phyloP scores from a whole-genome alignment of 2,113 vertebrate genomes.

The Toxostoma redivivum region DNA sequence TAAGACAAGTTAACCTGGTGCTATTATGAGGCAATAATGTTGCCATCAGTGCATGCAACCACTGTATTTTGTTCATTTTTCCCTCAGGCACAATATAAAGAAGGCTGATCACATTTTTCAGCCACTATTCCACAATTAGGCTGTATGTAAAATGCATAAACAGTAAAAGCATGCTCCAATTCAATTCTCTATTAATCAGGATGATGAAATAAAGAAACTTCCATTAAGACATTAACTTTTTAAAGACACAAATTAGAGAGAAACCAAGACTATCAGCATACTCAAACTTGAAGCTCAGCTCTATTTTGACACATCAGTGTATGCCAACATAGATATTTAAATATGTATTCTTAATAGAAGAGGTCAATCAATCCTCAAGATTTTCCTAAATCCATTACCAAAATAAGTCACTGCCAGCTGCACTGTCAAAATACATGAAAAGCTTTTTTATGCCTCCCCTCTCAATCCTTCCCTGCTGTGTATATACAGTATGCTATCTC shows the following conservation, averaged over 20 bases:
- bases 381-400: background rate
- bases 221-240: background rate
- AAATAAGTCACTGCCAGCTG: background rate
- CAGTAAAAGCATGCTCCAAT: slow-evolving; percentile 10
- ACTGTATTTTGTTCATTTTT: slow-evolving; percentile 67
- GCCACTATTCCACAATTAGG: slow-evolving; percentile 59
- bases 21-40: slow-evolving; percentile 53
- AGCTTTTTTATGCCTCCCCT: background rate
- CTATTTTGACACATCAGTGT: background rate
- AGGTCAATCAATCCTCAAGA: background rate
- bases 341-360: background rate
- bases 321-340: background rate
- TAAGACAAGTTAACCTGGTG: slow-evolving; percentile 63
- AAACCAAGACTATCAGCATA: background rate
- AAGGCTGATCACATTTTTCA: slow-evolving; percentile 57
- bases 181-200: slow-evolving; percentile 21
- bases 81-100: slow-evolving; percentile 62
- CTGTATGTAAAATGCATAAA: slow-evolving; percentile 48
- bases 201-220: slow-evolving; percentile 2
- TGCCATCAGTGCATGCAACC: slow-evolving; percentile 62
- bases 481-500: background rate
- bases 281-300: background rate
- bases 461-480: background rate
- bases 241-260: background rate
- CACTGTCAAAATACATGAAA: background rate